Evolutionary conservation across 2,797 vertebrate genomes (phyloP), one percentile per base, ranked within the genome.

Genomic region (Pseudochaenichthys georgianus): DNA sequence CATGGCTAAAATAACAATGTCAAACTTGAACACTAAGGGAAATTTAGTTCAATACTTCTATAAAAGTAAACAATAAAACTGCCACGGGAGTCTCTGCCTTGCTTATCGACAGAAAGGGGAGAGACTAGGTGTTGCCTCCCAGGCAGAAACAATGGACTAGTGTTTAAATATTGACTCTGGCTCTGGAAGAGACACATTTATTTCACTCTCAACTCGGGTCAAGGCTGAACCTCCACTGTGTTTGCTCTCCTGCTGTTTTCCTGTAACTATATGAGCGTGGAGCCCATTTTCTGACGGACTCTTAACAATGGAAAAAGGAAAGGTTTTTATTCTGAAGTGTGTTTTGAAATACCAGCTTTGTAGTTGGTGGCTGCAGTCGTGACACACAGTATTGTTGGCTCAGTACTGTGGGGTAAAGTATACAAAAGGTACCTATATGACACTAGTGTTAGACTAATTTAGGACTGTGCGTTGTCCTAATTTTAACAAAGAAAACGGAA

Each of bases 91-190:
- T 41, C 42, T 53, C 50, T n/a, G 72, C 38, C 38, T 48, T 7
- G 38, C 54, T 51, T 28, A 46, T 53, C 28, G 17, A 23, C 46
- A 62, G 54, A 57, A 13, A 16, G 13, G 45, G 11, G 52, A 70
- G 66, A n/a, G 58, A 38, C 13, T 61, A 66, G 80, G 80, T 81
- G 82, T 80, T 76, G 50, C 77, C 81, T 75, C 78, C 69, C 72
- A 69, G 9, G 3, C 66, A 80, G 80, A 71, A 90, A 91, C 88
- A 89, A 91, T 87, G 83, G 61, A 73, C 67, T 68, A 87, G 84
- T 78, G 87, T 88, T 92, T 73, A 84, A 89, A 91, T 90, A 89
- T 92, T 90, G 86, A 93, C 87, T 83, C 77, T 88, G 78, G 80
- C 78, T 66, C 50, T 73, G 63, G 70, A 85, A 79, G 65, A 82